Percentiles rank a stretch among this genome's conserved stretches.
These are phyloP conservation scores for Trachemys scripta DNA, from an alignment of 2,113 vertebrate species.

Conservation along the genomic window DNA sequence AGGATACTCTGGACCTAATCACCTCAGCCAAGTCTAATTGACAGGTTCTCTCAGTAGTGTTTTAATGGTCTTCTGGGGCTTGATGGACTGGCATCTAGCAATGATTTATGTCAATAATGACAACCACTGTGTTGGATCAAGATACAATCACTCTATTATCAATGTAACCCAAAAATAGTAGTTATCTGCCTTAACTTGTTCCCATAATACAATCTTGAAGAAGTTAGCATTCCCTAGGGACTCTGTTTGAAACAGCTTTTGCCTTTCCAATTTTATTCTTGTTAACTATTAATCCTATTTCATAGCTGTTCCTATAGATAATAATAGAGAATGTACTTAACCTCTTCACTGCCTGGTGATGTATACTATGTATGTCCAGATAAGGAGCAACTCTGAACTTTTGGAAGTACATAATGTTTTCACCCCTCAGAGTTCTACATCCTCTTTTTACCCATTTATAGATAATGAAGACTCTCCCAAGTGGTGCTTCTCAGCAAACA, in stretches of 20 bases:
- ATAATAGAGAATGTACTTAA: neutral
- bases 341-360: neutral
- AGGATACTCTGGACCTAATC: neutral
- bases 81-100: neutral
- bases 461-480: neutral
- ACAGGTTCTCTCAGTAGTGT: slow-evolving; percentile 24
- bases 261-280: slow-evolving; percentile 42
- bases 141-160: slow-evolving; percentile 29
- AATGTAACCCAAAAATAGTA: neutral
- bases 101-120: slow-evolving; percentile 57
- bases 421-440: neutral
- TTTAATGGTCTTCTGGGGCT: slow-evolving; percentile 57
- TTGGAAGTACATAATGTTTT: neutral
- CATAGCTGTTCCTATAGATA: slow-evolving; percentile 5
- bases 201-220: slow-evolving; percentile 14
- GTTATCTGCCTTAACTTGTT: slow-evolving; percentile 38
- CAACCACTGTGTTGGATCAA: slow-evolving; percentile 39
- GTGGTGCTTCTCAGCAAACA: neutral
- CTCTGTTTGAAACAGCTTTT: slow-evolving; percentile 25
- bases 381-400: neutral
- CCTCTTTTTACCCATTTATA: neutral
- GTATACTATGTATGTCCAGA: neutral
- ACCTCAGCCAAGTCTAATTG: slow-evolving; percentile 2
- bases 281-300: slow-evolving; percentile 9
- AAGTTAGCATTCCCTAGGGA: neutral